These are phyloP conservation scores for Gallinago undulata DNA, from an alignment of 2,113 vertebrate species.

Conservation along the genomic window DNA sequence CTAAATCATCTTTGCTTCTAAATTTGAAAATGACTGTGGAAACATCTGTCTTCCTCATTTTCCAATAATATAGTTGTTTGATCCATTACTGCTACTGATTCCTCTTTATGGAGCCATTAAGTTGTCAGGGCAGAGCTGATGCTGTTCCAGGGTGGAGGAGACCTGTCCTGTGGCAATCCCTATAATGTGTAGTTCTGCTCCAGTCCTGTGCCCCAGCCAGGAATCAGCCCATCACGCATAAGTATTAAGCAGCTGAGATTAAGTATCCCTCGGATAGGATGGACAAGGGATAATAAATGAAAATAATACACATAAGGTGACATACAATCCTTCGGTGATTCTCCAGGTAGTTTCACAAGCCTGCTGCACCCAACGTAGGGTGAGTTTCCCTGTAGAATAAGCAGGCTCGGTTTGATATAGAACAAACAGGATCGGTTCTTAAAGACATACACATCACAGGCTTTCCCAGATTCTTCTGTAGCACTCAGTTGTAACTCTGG, in stretches of 20 bases:
- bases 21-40: background rate
- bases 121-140: background rate
- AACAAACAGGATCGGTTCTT: background rate
- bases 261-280: background rate
- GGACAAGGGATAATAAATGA: background rate
- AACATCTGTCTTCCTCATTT: background rate
- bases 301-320: background rate
- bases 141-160: background rate
- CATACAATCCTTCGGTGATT: background rate
- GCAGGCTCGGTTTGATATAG: background rate
- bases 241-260: background rate
- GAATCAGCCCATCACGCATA: accelerated
- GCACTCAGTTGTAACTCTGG: background rate
- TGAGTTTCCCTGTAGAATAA: background rate
- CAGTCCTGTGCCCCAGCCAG: background rate
- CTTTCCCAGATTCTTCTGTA: background rate
- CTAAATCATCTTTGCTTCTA: background rate
- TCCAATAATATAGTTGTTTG: background rate
- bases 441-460: background rate
- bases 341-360: background rate
- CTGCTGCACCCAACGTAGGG: background rate
- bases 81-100: background rate
- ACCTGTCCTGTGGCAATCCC: background rate
- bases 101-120: background rate
- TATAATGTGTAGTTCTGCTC: background rate